Conservation (phyloP, 2,113 vertebrate genomes). For the Hypanus sabinus region DNA sequence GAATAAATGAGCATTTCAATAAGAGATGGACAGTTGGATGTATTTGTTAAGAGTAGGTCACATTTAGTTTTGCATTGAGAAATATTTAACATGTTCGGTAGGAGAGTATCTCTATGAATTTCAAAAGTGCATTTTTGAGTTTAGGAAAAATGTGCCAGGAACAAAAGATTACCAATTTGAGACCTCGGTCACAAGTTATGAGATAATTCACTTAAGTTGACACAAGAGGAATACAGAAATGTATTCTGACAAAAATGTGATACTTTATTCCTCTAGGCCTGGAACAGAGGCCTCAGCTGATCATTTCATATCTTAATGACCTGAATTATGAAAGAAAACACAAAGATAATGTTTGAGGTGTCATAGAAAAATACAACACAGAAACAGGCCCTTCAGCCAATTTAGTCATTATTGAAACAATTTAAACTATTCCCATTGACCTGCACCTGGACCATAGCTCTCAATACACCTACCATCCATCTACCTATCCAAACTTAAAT, state of each 20-base stretch:
- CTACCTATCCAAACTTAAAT: no score
- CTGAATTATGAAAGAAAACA: neutral
- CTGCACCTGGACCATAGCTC: no score
- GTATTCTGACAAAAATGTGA: neutral
- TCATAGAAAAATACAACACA: no score
- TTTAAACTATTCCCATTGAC: no score
- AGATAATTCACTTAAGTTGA: neutral
- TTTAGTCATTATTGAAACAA: no score
- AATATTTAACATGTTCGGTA: neutral
- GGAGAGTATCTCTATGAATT: neutral
- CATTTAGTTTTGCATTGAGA: neutral
- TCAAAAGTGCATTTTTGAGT: neutral
- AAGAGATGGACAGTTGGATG: no score
- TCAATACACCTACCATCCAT: no score
- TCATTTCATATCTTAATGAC: neutral
- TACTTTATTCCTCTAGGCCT: neutral
- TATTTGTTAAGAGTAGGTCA: no score
- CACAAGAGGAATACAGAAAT: neutral
- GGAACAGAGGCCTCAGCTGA: neutral
- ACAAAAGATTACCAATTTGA: neutral
- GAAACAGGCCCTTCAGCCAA: no score
- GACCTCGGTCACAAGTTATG: neutral
- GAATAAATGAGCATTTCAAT: neutral
- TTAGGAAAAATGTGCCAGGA: neutral
- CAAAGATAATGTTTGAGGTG: neutral